phyloP scores from a whole-genome alignment of 2,888 invertebrate genomes.

The Azorinus chamasolen region DNA sequence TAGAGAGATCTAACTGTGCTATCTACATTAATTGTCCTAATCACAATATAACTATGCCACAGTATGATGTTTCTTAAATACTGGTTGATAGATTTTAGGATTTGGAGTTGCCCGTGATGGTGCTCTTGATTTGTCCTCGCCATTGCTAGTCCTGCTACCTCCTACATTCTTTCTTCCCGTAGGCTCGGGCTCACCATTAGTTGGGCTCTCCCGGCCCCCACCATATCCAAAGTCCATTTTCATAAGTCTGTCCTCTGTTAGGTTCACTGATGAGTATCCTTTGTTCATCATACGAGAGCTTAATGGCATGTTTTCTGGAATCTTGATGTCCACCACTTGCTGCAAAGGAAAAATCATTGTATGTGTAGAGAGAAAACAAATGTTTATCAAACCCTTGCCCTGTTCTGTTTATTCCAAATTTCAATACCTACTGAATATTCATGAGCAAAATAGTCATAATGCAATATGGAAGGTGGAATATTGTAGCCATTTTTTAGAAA shows the following conservation, averaged over 20 bases:
- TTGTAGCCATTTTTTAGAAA: too few relatives aligned
- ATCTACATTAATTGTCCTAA: too few relatives aligned
- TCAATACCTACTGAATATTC: too few relatives aligned
- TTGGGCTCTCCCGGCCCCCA: slow-evolving; percentile 71
- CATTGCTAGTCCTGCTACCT: slow-evolving; percentile 45
- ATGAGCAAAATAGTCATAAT: too few relatives aligned
- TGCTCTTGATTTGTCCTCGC: slow-evolving; percentile 60
- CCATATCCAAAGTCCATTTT: slow-evolving; percentile 79
- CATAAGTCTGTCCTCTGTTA: slow-evolving; percentile 73
- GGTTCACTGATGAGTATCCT: slow-evolving; percentile 76
- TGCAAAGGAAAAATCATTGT: too few relatives aligned
- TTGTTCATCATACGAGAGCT: slow-evolving; percentile 80
- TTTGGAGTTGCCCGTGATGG: slow-evolving; percentile 53
- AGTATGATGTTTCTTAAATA: slow-evolving; percentile 69
- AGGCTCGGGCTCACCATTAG: slow-evolving; percentile 58
- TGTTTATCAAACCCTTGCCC: too few relatives aligned
- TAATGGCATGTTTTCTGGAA: slow-evolving; percentile 79
- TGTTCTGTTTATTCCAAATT: too few relatives aligned
- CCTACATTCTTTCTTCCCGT: slow-evolving; percentile 43
- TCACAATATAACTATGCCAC: slow-evolving; percentile 35
- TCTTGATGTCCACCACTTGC: slow-evolving; percentile 75
- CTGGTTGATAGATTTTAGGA: slow-evolving; percentile 52
- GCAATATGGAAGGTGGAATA: too few relatives aligned
- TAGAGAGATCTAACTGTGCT: too few relatives aligned
- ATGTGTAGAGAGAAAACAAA: too few relatives aligned